phyloP scores from a whole-genome alignment of 2,797 vertebrate species.

The Microhierax caerulescens region DNA sequence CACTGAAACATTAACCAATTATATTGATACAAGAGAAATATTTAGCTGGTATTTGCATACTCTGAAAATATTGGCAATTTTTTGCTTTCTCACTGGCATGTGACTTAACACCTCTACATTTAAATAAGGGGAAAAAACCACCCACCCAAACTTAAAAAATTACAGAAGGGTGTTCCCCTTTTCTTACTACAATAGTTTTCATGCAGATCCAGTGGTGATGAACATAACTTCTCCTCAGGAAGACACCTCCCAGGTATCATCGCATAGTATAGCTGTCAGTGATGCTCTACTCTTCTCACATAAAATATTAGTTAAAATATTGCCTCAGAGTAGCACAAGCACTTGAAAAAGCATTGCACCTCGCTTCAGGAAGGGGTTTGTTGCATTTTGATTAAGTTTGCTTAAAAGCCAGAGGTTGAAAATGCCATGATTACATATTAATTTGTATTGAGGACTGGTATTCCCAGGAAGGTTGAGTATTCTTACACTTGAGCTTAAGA shows the following conservation, averaged over 20 bases:
- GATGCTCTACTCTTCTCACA: background rate
- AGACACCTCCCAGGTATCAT: background rate
- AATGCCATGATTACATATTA: background rate
- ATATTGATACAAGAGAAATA: background rate
- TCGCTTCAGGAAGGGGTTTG: background rate
- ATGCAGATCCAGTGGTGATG: background rate
- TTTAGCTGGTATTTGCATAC: background rate
- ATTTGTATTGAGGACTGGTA: background rate
- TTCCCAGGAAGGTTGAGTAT: background rate
- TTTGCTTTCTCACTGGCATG: background rate
- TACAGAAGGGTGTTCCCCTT: background rate
- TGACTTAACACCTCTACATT: background rate
- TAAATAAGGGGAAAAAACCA: background rate
- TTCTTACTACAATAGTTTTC: background rate
- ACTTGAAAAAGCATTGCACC: background rate
- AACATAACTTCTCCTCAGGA: fast-evolving
- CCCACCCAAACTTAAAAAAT: background rate
- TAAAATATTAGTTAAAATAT: background rate
- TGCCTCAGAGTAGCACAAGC: background rate
- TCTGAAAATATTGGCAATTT: fast-evolving
- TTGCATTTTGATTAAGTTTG: background rate
- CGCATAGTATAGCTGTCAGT: background rate
- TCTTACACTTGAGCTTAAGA: background rate
- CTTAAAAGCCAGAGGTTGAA: background rate
- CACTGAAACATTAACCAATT: background rate